Conservation (phyloP, 2,113 vertebrate species). For the Phycodurus eques region DNA sequence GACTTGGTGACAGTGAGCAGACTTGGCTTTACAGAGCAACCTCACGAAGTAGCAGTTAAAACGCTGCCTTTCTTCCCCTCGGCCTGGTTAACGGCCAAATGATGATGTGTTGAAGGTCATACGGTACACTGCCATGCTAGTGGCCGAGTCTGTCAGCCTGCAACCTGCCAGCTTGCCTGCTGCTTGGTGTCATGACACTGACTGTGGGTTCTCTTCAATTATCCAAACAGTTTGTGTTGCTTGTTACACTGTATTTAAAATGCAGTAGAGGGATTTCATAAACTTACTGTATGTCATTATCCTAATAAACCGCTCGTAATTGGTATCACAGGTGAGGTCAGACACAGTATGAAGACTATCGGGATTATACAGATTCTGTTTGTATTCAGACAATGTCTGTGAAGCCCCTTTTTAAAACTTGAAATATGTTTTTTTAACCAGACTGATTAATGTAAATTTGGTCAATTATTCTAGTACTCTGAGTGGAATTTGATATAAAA, state of each 20-base stretch:
- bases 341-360: constrained; percentile 2
- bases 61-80: constrained; percentile 9
- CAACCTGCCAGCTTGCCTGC: constrained; percentile 26
- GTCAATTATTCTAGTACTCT: not conserved
- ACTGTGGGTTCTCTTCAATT: constrained; percentile 12
- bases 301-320: constrained; percentile 18
- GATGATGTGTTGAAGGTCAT: constrained; percentile 55
- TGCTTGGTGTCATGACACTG: constrained; percentile 40
- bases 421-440: no score
- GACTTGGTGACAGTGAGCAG: constrained; percentile 8
- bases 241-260: not conserved
- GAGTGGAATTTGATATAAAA: not conserved
- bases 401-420: no score
- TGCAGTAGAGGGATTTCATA: constrained; percentile 18
- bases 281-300: constrained; percentile 44
- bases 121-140: constrained; percentile 20
- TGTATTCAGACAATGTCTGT: not conserved
- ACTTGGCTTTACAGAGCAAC: constrained; percentile 25
- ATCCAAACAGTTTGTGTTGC: not conserved
- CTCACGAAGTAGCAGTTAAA: constrained; percentile 48
- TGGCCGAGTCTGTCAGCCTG: constrained; percentile 14
- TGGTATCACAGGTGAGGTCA: constrained; percentile 14
- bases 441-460: no score
- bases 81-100: constrained; percentile 51
- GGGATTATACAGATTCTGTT: not conserved